Evolutionary conservation across 2,113 vertebrate genomes (phyloP).

Genomic region (Asarcornis scutulata): DNA sequence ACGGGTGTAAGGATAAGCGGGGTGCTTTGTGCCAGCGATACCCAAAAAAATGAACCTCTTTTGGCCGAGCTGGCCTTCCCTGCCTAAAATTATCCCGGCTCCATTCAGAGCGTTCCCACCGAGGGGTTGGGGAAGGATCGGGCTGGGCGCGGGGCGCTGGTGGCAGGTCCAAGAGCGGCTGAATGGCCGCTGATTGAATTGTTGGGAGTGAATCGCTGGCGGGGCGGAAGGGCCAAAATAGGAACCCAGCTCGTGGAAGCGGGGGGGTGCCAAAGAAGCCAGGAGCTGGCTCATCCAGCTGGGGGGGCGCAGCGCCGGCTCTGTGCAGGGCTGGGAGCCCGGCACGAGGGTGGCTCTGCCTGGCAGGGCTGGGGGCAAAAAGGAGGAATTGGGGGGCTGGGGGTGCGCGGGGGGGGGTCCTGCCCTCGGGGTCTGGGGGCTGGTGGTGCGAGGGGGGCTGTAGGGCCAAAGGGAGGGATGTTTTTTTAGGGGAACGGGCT

Average conservation of each 20-base stretch:
- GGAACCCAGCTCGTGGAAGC: background rate
- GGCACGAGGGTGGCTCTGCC: background rate
- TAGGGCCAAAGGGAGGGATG: background rate
- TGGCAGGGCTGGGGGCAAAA: background rate
- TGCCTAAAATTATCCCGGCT: constrained; percentile 45
- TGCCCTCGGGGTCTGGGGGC: fast-evolving
- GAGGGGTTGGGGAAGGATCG: background rate
- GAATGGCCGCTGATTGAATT: constrained; percentile 55
- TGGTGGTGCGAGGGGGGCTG: background rate
- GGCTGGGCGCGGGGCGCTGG: background rate
- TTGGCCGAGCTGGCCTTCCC: background rate
- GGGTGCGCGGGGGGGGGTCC: background rate
- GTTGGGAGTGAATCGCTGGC: background rate
- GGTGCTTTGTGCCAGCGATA: background rate
- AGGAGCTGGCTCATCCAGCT: background rate
- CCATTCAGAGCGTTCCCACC: constrained; percentile 33
- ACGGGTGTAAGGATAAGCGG: background rate
- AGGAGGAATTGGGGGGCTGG: background rate
- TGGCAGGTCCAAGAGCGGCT: background rate
- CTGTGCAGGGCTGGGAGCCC: fast-evolving
- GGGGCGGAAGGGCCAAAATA: background rate
- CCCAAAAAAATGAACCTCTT: background rate
- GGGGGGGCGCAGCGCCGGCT: background rate
- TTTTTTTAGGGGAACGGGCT: background rate
- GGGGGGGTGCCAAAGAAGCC: background rate